phyloP scores from a whole-genome alignment of 2,888 invertebrate species.

The Drosophila rellima region DNA sequence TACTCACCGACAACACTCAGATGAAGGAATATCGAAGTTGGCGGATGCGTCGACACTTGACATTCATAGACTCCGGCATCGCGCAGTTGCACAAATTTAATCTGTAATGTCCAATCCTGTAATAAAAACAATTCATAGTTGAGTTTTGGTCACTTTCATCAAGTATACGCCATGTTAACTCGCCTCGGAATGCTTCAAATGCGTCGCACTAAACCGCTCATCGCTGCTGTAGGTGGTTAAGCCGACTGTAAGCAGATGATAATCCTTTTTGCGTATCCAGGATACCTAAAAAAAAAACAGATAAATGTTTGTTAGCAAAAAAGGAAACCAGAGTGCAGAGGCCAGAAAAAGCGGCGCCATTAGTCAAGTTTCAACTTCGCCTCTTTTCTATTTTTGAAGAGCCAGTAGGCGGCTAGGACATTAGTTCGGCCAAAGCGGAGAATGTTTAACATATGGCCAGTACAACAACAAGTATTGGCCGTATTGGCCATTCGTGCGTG shows the following conservation, averaged over 20 bases:
- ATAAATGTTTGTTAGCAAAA: constrained; percentile 7
- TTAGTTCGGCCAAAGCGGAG: constrained; percentile 6
- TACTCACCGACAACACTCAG: constrained; percentile 95
- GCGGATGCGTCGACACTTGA: constrained; percentile 96
- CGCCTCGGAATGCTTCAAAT: constrained; percentile 94
- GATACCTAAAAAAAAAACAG: constrained; percentile 88
- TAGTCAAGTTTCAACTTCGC: constrained; percentile 57
- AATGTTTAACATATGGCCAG: constrained; percentile 66
- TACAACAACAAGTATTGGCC: not conserved
- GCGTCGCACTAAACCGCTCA: constrained; percentile 94
- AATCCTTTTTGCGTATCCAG: constrained; percentile 94
- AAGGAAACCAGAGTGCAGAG: not conserved
- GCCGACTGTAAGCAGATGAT: constrained; percentile 94
- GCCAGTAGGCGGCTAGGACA: constrained; percentile 11
- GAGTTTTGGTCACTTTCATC: constrained; percentile 1
- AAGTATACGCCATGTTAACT: constrained; percentile 70
- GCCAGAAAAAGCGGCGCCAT: constrained; percentile 54
- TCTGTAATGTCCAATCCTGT: constrained; percentile 96
- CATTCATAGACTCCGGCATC: constrained; percentile 96
- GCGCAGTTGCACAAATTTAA: constrained; percentile 94
- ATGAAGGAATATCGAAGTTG: constrained; percentile 94
- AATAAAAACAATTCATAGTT: constrained; percentile 18
- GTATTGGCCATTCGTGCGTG: constrained; percentile 36
- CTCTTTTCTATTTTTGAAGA: not conserved
- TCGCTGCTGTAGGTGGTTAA: constrained; percentile 95